Percentiles rank a stretch among this genome's conserved stretches.
Conservation (phyloP, 2,888 invertebrate species). For the Netelia inedita region DNA sequence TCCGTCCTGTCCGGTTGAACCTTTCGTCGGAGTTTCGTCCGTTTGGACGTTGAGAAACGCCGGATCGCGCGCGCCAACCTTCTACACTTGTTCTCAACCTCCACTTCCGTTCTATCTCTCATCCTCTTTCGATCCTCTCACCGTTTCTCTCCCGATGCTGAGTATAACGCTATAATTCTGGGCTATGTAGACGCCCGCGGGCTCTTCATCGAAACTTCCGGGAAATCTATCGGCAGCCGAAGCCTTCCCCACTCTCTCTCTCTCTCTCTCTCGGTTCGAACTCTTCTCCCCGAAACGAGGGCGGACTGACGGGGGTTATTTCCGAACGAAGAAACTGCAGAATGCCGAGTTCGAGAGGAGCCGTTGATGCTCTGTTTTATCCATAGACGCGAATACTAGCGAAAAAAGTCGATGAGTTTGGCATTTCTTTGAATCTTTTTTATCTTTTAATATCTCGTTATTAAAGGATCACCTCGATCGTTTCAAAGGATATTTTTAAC, state of each 20-base stretch:
- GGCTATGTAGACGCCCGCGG: slow-evolving; percentile 3
- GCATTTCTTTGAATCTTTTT: background rate
- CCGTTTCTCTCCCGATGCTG: slow-evolving; percentile 1
- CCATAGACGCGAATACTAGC: slow-evolving; percentile 6
- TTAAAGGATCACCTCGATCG: slow-evolving; percentile 9
- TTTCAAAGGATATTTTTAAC: slow-evolving; percentile 13
- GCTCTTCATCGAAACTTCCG: slow-evolving; percentile 47
- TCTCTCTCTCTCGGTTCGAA: background rate
- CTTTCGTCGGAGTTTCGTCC: slow-evolving; percentile 21
- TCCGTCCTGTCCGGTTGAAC: slow-evolving; percentile 21
- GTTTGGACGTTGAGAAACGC: background rate
- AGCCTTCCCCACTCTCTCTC: background rate
- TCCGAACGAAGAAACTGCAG: slow-evolving; percentile 23
- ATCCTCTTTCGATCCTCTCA: slow-evolving; percentile 1
- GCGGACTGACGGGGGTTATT: slow-evolving; percentile 38
- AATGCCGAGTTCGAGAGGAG: slow-evolving; percentile 1
- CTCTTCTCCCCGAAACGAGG: background rate
- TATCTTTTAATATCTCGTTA: background rate
- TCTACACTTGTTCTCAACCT: slow-evolving; percentile 37
- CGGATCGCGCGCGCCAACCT: background rate
- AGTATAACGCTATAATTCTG: background rate
- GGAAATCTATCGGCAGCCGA: slow-evolving; percentile 36
- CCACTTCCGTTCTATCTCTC: slow-evolving; percentile 30
- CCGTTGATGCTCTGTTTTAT: slow-evolving; percentile 18
- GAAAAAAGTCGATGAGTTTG: background rate